A percentile compares a stretch with the other conserved stretches of the same genome.
Evolutionary conservation across 2,113 vertebrate species (phyloP).

Genomic region (Seriola aureovittata): DNA sequence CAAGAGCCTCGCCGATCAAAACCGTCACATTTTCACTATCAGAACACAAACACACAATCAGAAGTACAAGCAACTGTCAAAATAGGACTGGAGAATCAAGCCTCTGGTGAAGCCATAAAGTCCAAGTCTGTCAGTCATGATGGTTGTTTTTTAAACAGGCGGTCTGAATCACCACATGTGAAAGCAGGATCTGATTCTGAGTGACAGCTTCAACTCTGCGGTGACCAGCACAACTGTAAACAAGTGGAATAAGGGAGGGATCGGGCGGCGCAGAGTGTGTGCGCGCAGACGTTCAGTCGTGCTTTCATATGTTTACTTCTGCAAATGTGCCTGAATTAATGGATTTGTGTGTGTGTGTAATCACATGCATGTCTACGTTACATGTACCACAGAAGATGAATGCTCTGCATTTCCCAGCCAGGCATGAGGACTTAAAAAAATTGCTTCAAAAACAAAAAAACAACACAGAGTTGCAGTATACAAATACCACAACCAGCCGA

Average conservation of each 20-base stretch:
- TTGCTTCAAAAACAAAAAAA: neutral
- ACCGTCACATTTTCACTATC: constrained; percentile 4
- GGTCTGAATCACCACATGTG: constrained; percentile 61
- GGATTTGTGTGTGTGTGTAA: constrained; percentile 5
- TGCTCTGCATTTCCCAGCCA: constrained; percentile 11
- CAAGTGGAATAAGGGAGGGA: constrained; percentile 53
- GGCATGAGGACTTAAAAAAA: constrained; percentile 33
- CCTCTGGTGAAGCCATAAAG: constrained; percentile 29
- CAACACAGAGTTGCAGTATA: constrained; percentile 26
- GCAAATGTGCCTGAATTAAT: constrained; percentile 22
- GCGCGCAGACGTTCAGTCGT: constrained; percentile 8
- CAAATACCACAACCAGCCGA: constrained; percentile 42
- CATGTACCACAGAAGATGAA: constrained; percentile 4
- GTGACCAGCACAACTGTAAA: constrained; percentile 60
- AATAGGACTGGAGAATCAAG: constrained; percentile 44
- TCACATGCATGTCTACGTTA: constrained; percentile 4
- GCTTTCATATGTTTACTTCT: constrained; percentile 18
- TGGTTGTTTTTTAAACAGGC: constrained; percentile 44
- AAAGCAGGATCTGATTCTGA: constrained; percentile 58
- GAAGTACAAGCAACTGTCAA: constrained; percentile 25
- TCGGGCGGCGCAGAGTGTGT: neutral
- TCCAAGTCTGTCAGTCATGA: constrained; percentile 56
- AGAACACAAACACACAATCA: constrained; percentile 5
- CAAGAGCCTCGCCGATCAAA: neutral
- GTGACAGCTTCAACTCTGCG: constrained; percentile 60